Conservation (phyloP, 2,888 invertebrate genomes). For the Thysanoteuthis rhombus region DNA sequence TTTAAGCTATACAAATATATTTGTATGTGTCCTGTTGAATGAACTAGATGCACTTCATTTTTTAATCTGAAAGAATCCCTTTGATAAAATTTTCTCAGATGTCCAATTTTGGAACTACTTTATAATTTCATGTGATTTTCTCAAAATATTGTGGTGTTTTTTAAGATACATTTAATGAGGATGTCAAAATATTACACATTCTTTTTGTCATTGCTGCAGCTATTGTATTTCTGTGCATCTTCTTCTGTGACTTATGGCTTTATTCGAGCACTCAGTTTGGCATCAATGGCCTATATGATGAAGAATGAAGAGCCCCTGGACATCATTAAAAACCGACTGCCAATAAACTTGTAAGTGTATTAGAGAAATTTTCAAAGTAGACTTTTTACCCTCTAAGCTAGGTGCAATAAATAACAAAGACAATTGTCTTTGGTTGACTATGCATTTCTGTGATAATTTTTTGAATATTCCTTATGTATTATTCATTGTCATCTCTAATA, state of each 20-base stretch:
- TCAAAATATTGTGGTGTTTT: neutral
- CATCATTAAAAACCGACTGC: neutral
- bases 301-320: slow-evolving; percentile 35
- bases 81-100: too few species aligned
- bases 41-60: too few species aligned
- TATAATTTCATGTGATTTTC: too few species aligned
- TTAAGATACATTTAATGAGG: neutral
- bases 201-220: slow-evolving; percentile 42
- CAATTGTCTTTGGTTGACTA: too few species aligned
- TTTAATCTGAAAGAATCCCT: too few species aligned
- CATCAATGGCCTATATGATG: slow-evolving; percentile 59
- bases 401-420: too few species aligned
- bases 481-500: neutral
- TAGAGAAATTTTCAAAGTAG: neutral
- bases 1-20: too few species aligned
- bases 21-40: too few species aligned
- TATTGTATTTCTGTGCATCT: slow-evolving; percentile 64
- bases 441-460: too few species aligned
- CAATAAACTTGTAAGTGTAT: slow-evolving; percentile 1
- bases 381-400: too few species aligned
- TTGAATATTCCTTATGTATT: neutral
- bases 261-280: slow-evolving; percentile 65
- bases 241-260: slow-evolving; percentile 63
- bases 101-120: too few species aligned
- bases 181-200: neutral